Base-by-base conservation (phyloP, 2,113 vertebrate species). In the Onychorhynchus coronatus region DNA sequence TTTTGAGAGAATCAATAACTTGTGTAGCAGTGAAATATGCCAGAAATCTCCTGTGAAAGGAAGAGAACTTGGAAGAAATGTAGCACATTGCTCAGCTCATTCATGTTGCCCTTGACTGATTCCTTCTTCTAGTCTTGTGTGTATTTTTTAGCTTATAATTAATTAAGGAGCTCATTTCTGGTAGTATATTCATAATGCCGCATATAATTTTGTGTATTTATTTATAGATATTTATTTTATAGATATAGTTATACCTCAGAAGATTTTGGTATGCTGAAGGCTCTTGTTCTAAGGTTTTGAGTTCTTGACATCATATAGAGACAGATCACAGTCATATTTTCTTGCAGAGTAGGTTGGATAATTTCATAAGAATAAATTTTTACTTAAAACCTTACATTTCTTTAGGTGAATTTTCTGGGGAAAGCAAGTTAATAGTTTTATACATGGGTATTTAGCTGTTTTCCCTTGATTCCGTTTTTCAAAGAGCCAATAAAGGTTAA, bases 141-240 rank as follows among this genome's bases (percentile, higher is more conserved):
- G 16, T 44, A 41, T 87, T 81, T 58, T 79, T 74, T n/a, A 44
- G 20, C 42, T 74, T 88, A 22, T 23, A 52, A 18, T 67, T 85
- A 81, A 78, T 88, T 94, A 39, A 74, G 50, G 33, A 87, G 56
- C 27, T 84, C 10, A 62, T 85, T 94, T 81, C n/a, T 85, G 31
- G 22, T 42, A 27, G 70, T 55, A 3, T 68, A 41, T 70, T 76
- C 73, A 31, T 86, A n/a, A 53, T 53, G 30, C 28, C 3, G 11
- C 42, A 27, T 73, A 16, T 44, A 58, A 56, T 35, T 42, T 31
- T 67, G 17, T 49, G 9, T 28, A 39, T 35, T 12, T 63, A 53
- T 65, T 15, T n/a, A 8, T 33, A 31, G 30, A 11, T 31, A 6
- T 33, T 41, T 31, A 6, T 37, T 28, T 28, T 33, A 46, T 37